Base-by-base conservation (phyloP, 2,797 vertebrate genomes). In the Neomorphus geoffroyi region DNA sequence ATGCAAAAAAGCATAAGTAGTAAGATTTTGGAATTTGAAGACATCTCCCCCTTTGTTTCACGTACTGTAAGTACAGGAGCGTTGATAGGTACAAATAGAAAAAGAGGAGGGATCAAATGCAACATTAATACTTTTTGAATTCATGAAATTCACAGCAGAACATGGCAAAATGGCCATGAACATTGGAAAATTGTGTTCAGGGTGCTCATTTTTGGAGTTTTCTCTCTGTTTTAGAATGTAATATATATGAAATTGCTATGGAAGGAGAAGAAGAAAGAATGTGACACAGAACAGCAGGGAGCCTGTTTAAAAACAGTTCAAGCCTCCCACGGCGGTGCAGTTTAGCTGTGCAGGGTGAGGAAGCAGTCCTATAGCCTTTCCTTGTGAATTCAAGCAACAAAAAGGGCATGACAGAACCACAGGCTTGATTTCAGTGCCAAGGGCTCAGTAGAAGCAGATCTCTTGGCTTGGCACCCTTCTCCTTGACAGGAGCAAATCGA, bases 241-340 rank as follows among this genome's bases (percentile, higher is more conserved):
- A 95, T 95, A 79, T 80, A 95, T 95, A 93, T 86, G 84, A 96
- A 95, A 92, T 88, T 90, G 86, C 90, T 82, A 67, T 92, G 89
- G 91, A 96, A 95, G 48, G 77, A 89, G 80, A 96, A 91, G 80
- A 81, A 82, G 67, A 96, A 92, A 90, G 89, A 87, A 95, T 91
- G 96, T 97, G 96, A 96, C 93, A 88, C 50, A 39, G 73, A 95
- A n/a, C 96, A 97, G 93, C 92, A 91, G 97, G 96, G 84, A 96
- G 71, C 80, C 96, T 96, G 93, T 95, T 97, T 97, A 96, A 92
- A 96, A 97, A 88, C 73, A 88, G 93, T 82, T 95, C 94, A 94
- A 87, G 87, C 89, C 88, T 96, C 90, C 91, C 80, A 87, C 18
- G 1, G 80, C 70, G 82, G 92, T 48, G 45, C 41, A 37, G 74